Evolutionary conservation across 2,888 invertebrate species (phyloP).

Genomic region (Ischnura elegans): DNA sequence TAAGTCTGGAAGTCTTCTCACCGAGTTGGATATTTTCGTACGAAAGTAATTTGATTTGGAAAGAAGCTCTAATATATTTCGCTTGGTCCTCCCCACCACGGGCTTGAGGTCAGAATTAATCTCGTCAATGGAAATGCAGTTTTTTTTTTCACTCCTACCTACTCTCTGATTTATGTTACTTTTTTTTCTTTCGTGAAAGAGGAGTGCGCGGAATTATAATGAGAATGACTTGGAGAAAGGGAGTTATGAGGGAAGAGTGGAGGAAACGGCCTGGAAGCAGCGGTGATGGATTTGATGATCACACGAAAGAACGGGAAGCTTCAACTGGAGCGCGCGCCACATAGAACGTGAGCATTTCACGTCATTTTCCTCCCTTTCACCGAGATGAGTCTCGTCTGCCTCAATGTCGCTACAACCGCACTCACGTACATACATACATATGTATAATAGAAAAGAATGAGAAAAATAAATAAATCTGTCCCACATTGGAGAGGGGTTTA

Average conservation of each 20-base stretch:
- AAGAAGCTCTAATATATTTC: neutral
- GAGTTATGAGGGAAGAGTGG: neutral
- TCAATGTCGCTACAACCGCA: constrained; percentile 18
- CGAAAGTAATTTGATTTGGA: constrained; percentile 47
- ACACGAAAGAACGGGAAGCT: neutral
- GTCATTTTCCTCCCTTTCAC: constrained; percentile 32
- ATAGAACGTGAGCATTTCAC: neutral
- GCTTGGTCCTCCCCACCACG: constrained; percentile 17
- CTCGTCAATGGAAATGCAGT: constrained; percentile 7
- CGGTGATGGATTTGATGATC: neutral
- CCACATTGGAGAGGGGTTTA: constrained; percentile 22
- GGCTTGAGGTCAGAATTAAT: constrained; percentile 24
- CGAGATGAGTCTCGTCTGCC: neutral
- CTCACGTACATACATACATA: neutral
- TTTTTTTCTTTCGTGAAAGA: neutral
- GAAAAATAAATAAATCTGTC: constrained; percentile 30
- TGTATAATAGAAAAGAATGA: too few relatives aligned
- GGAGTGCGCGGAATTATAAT: neutral
- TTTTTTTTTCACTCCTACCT: too few relatives aligned
- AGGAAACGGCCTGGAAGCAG: constrained; percentile 19
- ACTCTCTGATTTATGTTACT: too few relatives aligned
- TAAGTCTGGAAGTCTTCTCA: neutral
- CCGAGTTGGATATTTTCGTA: neutral
- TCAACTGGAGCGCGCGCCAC: neutral
- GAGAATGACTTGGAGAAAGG: neutral